Evolutionary conservation across 1,140 invertebrate species (phyloP), one percentile per base, ranked within the genome.

Genomic region (Lasioglossum albipes): DNA sequence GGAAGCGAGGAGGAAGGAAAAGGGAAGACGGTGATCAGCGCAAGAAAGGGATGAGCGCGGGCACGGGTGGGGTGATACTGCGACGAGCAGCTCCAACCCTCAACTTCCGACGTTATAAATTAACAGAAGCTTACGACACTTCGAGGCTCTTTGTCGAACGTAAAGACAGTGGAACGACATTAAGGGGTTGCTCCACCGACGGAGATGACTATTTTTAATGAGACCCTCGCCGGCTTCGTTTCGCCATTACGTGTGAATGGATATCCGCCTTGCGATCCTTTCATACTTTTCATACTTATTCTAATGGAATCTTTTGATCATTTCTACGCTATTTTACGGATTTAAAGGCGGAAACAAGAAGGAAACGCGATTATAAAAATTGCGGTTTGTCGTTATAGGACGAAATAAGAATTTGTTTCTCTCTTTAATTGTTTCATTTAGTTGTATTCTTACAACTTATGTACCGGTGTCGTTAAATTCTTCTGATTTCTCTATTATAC

Each of bases 91-190:
- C 80, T 89, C 88, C 87, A 88, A 90, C 89, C 87, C 89, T 87
- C 84, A 79, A 88, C 86, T 90, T 89, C 82, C 88, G 87, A 66
- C 84, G 83, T 88, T 85, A 88, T 88, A 90, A 91, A 92, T 92
- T 91, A 91, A 91, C 79, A 88, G 85, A 82, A 89, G 89, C 89
- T 91, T 86, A 87, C 87, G 88, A 87, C 90, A 88, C 85, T 91
- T 84, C 66, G 71, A 54, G 61, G 36, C 64, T 72, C 84, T 88
- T 85, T 78, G 71, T 80, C 81, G 64, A 67, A 73, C 10, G 49
- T 45, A 81, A 79, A 79, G 75, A 82, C 57, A 74, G 49, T 69
- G 68, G 64, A 64, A 76, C 42, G 66, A 76, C 62, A 75, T 85
- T 84, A 66, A 70, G 49, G 22, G 72, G 69, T 52, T 69, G 70